Percentiles rank a stretch among this genome's conserved stretches.
These are phyloP conservation scores for Coturnix japonica DNA, from an alignment of 2,113 vertebrate genomes.

Conservation along the genomic window DNA sequence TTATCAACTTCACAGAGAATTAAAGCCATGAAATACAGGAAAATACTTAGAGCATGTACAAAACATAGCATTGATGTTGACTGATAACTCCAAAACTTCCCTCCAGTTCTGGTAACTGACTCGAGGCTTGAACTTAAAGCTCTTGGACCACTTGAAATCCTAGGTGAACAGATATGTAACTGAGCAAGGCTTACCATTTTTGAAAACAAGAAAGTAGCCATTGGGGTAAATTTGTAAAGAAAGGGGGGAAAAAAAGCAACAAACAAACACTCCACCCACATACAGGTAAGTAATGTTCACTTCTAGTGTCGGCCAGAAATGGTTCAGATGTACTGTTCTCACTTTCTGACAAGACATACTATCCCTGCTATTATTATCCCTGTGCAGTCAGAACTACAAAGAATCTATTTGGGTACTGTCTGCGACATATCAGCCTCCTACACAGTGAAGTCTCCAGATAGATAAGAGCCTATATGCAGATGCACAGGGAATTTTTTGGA, in stretches of 20 bases:
- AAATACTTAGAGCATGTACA: not conserved
- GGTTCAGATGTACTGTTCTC: not conserved
- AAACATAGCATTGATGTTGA: not conserved
- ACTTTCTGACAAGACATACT: not conserved
- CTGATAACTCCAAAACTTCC: not conserved
- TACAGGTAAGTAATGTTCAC: not conserved
- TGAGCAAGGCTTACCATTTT: not conserved
- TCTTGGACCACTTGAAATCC: not conserved
- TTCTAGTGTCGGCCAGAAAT: not conserved
- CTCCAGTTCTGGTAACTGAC: not conserved
- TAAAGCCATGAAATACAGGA: not conserved
- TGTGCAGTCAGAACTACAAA: not conserved
- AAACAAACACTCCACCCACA: not conserved
- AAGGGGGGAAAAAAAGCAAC: not conserved
- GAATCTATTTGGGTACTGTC: not conserved
- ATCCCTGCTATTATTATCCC: not conserved
- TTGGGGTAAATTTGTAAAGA: not conserved
- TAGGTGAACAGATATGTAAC: not conserved
- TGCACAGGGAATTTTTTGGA: not conserved
- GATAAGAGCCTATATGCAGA: not conserved
- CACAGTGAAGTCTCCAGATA: not conserved
- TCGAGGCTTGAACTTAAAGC: not conserved
- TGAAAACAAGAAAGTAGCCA: not conserved
- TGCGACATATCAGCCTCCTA: not conserved
- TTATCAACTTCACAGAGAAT: not conserved